Evolutionary conservation across 2,888 invertebrate species (phyloP).

Genomic region (Drosophila atripex): DNA sequence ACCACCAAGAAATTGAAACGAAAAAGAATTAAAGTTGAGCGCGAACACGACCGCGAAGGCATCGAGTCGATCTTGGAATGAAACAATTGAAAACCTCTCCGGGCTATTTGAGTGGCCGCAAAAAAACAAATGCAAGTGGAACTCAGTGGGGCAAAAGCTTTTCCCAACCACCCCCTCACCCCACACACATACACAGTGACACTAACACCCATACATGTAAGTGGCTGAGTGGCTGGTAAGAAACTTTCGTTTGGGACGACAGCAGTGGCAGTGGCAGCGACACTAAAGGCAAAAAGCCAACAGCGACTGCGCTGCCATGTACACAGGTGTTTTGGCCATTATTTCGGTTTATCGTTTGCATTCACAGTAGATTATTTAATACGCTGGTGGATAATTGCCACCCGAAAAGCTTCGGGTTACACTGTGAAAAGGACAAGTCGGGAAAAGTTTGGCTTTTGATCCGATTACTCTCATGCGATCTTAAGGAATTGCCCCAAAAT

Average conservation of each 20-base stretch:
- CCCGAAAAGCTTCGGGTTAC: conserved; percentile 36
- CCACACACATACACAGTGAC: too few relatives aligned
- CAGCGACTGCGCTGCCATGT: conserved; percentile 59
- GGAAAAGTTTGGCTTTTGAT: too few relatives aligned
- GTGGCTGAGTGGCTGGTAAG: conserved; percentile 7
- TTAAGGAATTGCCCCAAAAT: too few relatives aligned
- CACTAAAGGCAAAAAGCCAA: conserved; percentile 7
- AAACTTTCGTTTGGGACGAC: conserved; percentile 47
- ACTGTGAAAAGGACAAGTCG: conserved; percentile 42
- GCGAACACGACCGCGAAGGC: conserved; percentile 63
- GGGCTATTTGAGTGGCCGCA: conserved; percentile 49
- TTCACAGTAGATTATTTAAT: conserved; percentile 59
- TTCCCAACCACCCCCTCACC: conserved; percentile 28
- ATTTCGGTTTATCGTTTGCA: conserved; percentile 60
- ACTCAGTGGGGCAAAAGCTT: conserved; percentile 59
- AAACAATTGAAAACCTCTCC: conserved; percentile 64
- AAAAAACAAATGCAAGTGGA: conserved; percentile 55
- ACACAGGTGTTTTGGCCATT: conserved; percentile 74
- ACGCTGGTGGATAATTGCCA: conserved; percentile 32
- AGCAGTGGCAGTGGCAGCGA: conserved; percentile 5
- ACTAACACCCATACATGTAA: conserved; percentile 7
- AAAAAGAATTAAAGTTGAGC: conserved; percentile 11
- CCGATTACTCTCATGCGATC: neutral
- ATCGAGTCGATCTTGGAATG: conserved; percentile 75
- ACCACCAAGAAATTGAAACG: conserved; percentile 1